Conservation (phyloP, 2,113 vertebrate species). For the pig (Sus scrofa) region DNA sequence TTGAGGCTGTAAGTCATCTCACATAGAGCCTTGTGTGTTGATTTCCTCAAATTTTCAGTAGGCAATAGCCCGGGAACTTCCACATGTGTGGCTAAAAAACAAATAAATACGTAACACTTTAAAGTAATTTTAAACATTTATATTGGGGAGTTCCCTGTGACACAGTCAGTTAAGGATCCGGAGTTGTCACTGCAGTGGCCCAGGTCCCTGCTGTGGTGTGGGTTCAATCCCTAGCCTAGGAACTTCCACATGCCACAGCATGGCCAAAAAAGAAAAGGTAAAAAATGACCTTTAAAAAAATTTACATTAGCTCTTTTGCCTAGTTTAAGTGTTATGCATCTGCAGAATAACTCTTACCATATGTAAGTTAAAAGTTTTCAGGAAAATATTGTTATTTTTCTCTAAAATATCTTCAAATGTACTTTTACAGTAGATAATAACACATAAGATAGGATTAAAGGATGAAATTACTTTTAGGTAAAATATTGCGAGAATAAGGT, state of each 20-base stretch:
- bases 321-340: neutral
- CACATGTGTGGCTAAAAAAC: too few species aligned
- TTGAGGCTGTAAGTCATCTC: neutral
- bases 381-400: conserved; percentile 43
- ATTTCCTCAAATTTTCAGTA: neutral
- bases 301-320: neutral
- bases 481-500: neutral
- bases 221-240: too few species aligned
- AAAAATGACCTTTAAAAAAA: too few species aligned
- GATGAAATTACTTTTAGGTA: conserved; percentile 17
- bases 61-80: too few species aligned
- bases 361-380: neutral
- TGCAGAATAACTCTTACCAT: neutral
- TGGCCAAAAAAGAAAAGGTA: too few species aligned
- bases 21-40: neutral
- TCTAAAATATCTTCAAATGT: conserved; percentile 26
- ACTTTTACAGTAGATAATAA: conserved; percentile 36
- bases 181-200: too few species aligned
- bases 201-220: too few species aligned
- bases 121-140: conserved; percentile 20
- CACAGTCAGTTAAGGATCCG: too few species aligned
- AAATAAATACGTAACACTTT: neutral
- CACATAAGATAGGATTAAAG: neutral
- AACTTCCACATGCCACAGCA: too few species aligned
- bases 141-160: neutral